Evolutionary conservation across 2,888 invertebrate species (phyloP).

Genomic region (Drosophila putrida): DNA sequence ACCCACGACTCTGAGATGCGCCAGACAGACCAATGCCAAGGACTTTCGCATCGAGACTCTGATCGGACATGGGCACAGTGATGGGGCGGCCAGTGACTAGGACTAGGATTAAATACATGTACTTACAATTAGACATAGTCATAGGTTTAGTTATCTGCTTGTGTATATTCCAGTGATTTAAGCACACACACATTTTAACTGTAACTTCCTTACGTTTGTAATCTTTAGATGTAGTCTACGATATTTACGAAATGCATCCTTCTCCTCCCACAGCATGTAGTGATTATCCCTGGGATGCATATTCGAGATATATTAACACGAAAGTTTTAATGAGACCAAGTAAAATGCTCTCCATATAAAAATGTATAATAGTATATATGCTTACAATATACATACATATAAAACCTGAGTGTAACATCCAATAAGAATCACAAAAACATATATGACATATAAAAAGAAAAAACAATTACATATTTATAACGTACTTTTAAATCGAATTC

Average conservation of each 20-base stretch:
- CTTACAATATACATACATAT: constrained; percentile 5
- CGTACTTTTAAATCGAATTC: constrained; percentile 70
- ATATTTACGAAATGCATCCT: constrained; percentile 19
- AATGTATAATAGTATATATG: constrained; percentile 42
- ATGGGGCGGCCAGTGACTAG: constrained; percentile 79
- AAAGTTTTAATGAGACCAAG: constrained; percentile 75
- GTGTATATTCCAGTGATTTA: constrained; percentile 62
- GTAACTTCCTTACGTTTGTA: constrained; percentile 54
- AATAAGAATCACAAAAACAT: constrained; percentile 24
- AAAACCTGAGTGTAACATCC: constrained; percentile 39
- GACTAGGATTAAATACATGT: neutral
- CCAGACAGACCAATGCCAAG: constrained; percentile 82
- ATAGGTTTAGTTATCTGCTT: constrained; percentile 14
- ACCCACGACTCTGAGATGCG: constrained; percentile 69
- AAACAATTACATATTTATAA: constrained; percentile 57
- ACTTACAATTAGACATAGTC: constrained; percentile 1
- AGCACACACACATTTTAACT: constrained; percentile 56
- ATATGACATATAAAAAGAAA: neutral
- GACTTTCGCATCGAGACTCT: constrained; percentile 85
- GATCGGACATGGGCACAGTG: constrained; percentile 79
- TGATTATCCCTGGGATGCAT: constrained; percentile 48
- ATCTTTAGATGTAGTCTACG: constrained; percentile 46
- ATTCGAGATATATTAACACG: constrained; percentile 37
- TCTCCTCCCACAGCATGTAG: constrained; percentile 40
- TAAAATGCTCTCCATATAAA: constrained; percentile 59